Base-by-base conservation (phyloP, 2,113 vertebrate species). In the Ramphastos sulfuratus region DNA sequence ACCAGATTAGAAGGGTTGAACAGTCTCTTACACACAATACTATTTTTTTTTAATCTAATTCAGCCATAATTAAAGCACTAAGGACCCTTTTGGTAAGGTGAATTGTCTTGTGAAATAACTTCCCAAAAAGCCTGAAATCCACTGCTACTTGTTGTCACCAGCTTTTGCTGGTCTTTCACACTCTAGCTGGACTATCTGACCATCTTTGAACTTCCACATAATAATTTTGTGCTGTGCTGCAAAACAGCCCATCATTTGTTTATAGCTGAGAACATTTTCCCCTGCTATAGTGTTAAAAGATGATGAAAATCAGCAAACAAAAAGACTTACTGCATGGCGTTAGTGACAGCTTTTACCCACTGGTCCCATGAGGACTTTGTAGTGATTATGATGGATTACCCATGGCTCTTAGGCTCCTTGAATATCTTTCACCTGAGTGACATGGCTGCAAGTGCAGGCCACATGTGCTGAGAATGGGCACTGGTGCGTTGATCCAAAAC, bases 401-500 rank as follows among this genome's bases (percentile, higher is more conserved):
- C 69, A 1, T 11, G 20, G 19, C 10, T 92, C 39, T 30, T 13
- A 39, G 59, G n/a, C 54, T 83, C 54, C n/a, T 65, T 44, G 28
- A 75, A 42, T 7, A 17, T n/a, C 80, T 85, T 74, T 44, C 8
- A 31, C 10, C 52, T 6, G 10, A 48, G 44, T n/a, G n/a, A 2
- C 1, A 0, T 2, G 58, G 81, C 48, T 69, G 24, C 46, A 35
- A 77, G 25, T 0, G 1, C 44, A 28, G 33, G 24, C 19, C 24
- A 37, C 21, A 13, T 0, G 1, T 11, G 37, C 48, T 18, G 33
- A 14, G 33, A 65, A 56, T 1, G 0, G 6, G 58, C 30, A 12
- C 46, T 31, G 25, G 20, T 46, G 33, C 39, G 31, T 2, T 44
- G 69, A 87, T 50, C 30, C 73, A 69, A 37, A 12, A 70, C 31